Base-by-base conservation (phyloP, 37 sponge, comb jelly and placozoan genomes). In the Dysidea cf. avara region DNA sequence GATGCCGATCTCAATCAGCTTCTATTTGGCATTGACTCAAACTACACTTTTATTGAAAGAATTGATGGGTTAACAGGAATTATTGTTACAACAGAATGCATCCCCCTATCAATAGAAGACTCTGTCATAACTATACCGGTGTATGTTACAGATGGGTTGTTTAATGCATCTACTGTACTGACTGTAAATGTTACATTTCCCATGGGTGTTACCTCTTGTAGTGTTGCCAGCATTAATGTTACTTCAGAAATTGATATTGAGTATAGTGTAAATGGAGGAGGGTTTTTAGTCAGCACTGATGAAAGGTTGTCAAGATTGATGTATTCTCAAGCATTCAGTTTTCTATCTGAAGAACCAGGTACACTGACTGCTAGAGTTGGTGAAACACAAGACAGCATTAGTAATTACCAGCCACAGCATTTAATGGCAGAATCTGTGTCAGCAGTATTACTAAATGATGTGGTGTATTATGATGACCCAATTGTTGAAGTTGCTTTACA, bases 1-100 rank as follows among this genome's bases (percentile, higher is more conserved):
- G 91, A 90, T 77, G 48, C 28, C 30, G 91, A 90, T 57, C 39
- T 87, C 2, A 22, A 5, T 3, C n/a, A n/a, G n/a, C n/a, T n/a
- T n/a, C n/a, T n/a, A n/a, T n/a, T n/a, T n/a, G n/a, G n/a, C n/a
- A n/a, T n/a, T n/a, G 53, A 76, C 32, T 9, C 72, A 11, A 75
- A 28, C 20, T 21, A 18, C 9, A 34, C 25, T 26, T 87, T 87
- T 56, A 36, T 40, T 25, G n/a, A n/a, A n/a, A n/a, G n/a, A n/a
- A 76, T 87, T 47, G 69, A 76, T 32, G 40, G 31, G 0, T 7
- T 39, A 0, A 51, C 77, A 22, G 87, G 87, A 46, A 9, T 48
- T 3, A 53, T 87, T 9, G 18, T 52, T 0, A 28, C 61, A 21
- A 33, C 61, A 0, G 18, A 39, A 17, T 55, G 63, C 30, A 36